These are phyloP conservation scores for Struthidea cinerea DNA, from an alignment of 2,113 vertebrate species.

Conservation along the genomic window DNA sequence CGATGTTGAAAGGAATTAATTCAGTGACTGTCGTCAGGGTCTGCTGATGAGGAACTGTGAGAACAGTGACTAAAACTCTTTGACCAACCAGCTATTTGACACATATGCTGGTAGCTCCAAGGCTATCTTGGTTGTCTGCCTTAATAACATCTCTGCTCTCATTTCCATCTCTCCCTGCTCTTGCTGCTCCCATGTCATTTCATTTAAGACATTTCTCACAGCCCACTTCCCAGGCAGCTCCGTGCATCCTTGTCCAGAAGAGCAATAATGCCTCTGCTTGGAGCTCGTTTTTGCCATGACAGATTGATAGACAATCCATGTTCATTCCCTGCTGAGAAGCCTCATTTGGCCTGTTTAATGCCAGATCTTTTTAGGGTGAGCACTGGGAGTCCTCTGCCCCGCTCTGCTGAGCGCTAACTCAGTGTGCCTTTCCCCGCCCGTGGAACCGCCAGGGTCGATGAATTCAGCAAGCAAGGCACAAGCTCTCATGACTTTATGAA, in stretches of 20 bases:
- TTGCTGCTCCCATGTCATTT: neutral
- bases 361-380: neutral
- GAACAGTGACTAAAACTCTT: neutral
- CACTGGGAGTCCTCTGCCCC: neutral
- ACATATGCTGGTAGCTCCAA: constrained; percentile 5
- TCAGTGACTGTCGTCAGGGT: neutral
- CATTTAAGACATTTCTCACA: neutral
- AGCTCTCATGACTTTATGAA: neutral
- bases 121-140: neutral
- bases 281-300: neutral
- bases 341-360: constrained; percentile 29
- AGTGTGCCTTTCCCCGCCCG: fast-evolving
- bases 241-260: neutral
- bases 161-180: neutral
- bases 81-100: constrained; percentile 10
- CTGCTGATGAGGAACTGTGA: neutral
- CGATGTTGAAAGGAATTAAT: neutral
- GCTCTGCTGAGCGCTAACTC: neutral
- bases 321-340: neutral
- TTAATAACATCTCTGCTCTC: constrained; percentile 33
- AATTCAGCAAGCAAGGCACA: neutral
- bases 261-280: neutral
- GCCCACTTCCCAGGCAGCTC: neutral
- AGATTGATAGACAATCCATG: constrained; percentile 2
- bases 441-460: neutral